These are phyloP conservation scores for Halcyon leucocephala DNA, from an alignment of 2,797 vertebrate genomes.

Conservation along the genomic window DNA sequence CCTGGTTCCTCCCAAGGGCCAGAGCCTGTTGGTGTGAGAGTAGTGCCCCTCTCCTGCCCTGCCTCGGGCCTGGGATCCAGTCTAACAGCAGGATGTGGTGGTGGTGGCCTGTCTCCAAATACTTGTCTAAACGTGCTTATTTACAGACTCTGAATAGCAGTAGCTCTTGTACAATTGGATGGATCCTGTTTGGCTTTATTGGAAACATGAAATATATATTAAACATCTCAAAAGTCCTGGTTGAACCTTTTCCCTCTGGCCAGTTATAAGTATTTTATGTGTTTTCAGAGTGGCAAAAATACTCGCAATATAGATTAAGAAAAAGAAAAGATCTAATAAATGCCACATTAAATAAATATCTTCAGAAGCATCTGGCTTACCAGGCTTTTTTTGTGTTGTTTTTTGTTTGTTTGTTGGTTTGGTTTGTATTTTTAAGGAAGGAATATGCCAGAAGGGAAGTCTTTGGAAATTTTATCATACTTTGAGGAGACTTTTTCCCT, in stretches of 20 bases:
- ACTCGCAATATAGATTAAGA: not conserved
- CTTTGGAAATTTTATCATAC: not conserved
- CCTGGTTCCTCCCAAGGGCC: not conserved
- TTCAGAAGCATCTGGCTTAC: not conserved
- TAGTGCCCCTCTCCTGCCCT: not conserved
- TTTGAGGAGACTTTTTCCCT: not conserved
- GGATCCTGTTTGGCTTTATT: not conserved
- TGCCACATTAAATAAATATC: not conserved
- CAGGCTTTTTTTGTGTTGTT: not conserved
- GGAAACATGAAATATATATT: not conserved
- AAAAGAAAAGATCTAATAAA: not conserved
- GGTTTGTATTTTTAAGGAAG: not conserved
- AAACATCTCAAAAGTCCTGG: not conserved
- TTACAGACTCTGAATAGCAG: not conserved
- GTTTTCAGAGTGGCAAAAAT: not conserved
- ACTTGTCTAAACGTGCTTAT: not conserved
- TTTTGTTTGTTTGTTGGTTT: not conserved
- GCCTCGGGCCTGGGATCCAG: not conserved
- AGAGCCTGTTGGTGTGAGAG: not conserved
- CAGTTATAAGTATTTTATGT: not conserved
- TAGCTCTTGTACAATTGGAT: not conserved
- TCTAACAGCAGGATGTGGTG: not conserved
- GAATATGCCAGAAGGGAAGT: not conserved
- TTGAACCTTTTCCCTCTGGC: not conserved
- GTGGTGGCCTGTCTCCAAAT: not conserved